Evolutionary conservation across 2,797 vertebrate species (phyloP), one percentile per base, ranked within the genome.

Genomic region (Hyperoplus lanceolatus): DNA sequence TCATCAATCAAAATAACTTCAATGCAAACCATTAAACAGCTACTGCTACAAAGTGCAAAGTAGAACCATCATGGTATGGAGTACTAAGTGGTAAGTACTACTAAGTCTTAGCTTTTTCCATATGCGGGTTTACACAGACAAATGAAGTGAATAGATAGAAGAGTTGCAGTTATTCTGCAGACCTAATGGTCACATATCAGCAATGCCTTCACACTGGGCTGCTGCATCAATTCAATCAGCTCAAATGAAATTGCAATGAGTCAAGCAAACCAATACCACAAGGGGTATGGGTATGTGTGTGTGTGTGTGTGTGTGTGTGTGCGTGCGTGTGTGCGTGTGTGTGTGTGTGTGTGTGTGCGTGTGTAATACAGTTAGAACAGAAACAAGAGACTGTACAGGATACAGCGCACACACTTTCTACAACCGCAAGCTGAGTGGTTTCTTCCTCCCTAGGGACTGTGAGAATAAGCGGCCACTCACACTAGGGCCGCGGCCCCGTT

Each of bases 391-490:
- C 41, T 13, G 51, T 29, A 61, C 0, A 0, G 5, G 45, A 66
- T 54, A 16, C 46, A 42, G 45, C 43, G 51, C 56, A 46, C 51
- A 50, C 9, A 1, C 65, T 12, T 62, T 41, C 57, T 67, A 38
- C 64, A 60, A 29, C 55, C 21, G 8, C 38, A 12, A 48, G 16
- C 69, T 36, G 61, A 84, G 74, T 58, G 21, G 57, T 63, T 70
- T 49, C 61, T 74, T 78, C 62, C 78, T 72, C 75, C 56, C 70
- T 60, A 38, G 66, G 71, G 71, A 73, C 51, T 60, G 43, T 69
- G 69, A 43, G 38, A 64, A 15, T 36, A 29, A 29, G 29, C 3
- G 29, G 29, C 29, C 29, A 29, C 29, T 29, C 29, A 29, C 29
- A 29, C 29, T 29, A 29, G 29, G 29, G 29, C 29, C 29, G 29